Evolutionary conservation across 2,113 vertebrate species (phyloP).

Genomic region (Mormyrus iriodes): DNA sequence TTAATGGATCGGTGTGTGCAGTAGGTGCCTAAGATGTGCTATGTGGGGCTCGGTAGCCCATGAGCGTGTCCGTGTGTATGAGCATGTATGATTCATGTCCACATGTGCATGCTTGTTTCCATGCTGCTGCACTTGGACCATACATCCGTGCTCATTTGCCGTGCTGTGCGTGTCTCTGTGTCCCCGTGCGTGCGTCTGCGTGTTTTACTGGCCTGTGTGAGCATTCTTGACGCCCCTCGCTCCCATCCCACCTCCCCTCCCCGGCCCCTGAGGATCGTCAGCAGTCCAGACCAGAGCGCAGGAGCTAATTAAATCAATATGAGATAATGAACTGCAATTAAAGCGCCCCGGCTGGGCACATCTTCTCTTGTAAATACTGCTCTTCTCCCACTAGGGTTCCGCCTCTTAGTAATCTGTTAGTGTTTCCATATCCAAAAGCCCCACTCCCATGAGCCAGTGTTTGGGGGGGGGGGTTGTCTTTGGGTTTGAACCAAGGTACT

Average conservation of each 20-base stretch:
- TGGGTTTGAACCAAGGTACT: slow-evolving; percentile 76
- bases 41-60: not conserved
- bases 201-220: not conserved
- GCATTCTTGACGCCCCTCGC: not conserved
- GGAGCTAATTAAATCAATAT: slow-evolving; percentile 98
- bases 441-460: slow-evolving; percentile 87
- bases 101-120: not conserved
- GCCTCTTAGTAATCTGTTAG: slow-evolving; percentile 95
- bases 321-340: slow-evolving; percentile 99
- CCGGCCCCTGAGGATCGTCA: slow-evolving; percentile 73
- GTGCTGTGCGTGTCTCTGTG: slow-evolving; percentile 9
- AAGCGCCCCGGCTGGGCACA: slow-evolving; percentile 80
- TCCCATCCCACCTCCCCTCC: slow-evolving; percentile 13
- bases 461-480: slow-evolving; percentile 79
- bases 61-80: not conserved
- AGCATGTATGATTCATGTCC: not conserved
- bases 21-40: not conserved
- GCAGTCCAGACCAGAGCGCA: slow-evolving; percentile 79
- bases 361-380: slow-evolving; percentile 87
- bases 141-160: slow-evolving; percentile 3
- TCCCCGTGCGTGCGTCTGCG: slow-evolving; percentile 25
- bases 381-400: slow-evolving; percentile 78
- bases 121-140: not conserved
- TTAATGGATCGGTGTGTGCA: not conserved
- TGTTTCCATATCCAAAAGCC: slow-evolving; percentile 87